phyloP scores from a whole-genome alignment of 1,140 invertebrate species.

The Anastrepha obliqua region DNA sequence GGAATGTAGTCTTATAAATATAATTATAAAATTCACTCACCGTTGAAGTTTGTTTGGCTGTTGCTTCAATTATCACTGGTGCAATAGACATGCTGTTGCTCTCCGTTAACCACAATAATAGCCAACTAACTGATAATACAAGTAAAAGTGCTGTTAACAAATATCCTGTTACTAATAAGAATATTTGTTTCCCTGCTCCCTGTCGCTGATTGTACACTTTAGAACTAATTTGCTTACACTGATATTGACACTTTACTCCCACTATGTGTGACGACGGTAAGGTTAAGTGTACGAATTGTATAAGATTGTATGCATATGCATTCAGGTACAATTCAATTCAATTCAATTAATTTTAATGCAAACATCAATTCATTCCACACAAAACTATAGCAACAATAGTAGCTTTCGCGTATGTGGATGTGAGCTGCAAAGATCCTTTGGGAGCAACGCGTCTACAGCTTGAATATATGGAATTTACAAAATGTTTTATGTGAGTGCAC shows the following conservation, averaged over 20 bases:
- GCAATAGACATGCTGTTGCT: slow-evolving; percentile 76
- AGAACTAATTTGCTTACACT: neutral
- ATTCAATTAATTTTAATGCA: slow-evolving; percentile 18
- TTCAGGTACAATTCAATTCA: slow-evolving; percentile 41
- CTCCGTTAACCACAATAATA: slow-evolving; percentile 14
- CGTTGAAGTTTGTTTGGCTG: slow-evolving; percentile 86
- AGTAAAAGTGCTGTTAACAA: slow-evolving; percentile 6
- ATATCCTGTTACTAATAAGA: slow-evolving; percentile 13
- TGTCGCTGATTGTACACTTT: neutral
- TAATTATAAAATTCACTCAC: slow-evolving; percentile 76
- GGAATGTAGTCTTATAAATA: neutral
- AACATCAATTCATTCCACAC: neutral
- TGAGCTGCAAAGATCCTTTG: neutral
- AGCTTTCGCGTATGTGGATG: neutral
- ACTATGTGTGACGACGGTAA: neutral
- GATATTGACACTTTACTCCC: neutral
- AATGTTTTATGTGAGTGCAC: neutral
- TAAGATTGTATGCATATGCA: neutral
- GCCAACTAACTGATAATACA: neutral
- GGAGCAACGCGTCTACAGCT: neutral
- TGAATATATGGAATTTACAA: slow-evolving; percentile 15
- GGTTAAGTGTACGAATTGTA: slow-evolving; percentile 7
- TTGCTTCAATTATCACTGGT: slow-evolving; percentile 85
- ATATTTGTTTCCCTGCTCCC: neutral
- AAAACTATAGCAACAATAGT: neutral